Percentiles rank a stretch among this genome's conserved stretches.
Evolutionary conservation across 2,888 invertebrate genomes (phyloP).

Genomic region (Argyresthia goedartella): DNA sequence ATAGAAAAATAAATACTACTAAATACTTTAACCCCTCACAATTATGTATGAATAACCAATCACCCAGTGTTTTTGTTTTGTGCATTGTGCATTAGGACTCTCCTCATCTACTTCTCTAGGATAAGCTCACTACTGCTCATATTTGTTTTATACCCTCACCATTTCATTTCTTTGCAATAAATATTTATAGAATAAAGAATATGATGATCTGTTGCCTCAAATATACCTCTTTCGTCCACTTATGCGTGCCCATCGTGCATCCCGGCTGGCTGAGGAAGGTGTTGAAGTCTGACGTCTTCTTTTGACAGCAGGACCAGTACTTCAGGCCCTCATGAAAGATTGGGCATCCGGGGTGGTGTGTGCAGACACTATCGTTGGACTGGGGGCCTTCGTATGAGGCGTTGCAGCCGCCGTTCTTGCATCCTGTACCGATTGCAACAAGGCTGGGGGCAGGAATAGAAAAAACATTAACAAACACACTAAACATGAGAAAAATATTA

Average conservation of each 20-base stretch:
- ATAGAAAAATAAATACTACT: too few species aligned
- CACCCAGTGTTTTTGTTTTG: too few species aligned
- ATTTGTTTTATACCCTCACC: too few species aligned
- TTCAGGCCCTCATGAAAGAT: conserved; percentile 98
- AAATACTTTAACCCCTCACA: too few species aligned
- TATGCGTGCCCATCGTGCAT: conserved; percentile 86
- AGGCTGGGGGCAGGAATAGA: conserved; percentile 30
- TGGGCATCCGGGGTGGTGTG: conserved; percentile 89
- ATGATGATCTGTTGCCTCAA: not conserved
- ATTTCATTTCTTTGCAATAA: too few species aligned
- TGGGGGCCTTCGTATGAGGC: conserved; percentile 75
- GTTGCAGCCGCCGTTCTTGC: conserved; percentile 89
- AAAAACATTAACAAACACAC: not conserved
- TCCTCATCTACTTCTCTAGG: too few species aligned
- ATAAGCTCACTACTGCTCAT: too few species aligned
- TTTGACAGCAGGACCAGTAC: conserved; percentile 97
- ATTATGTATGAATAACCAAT: too few species aligned
- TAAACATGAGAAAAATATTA: too few species aligned
- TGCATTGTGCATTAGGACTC: too few species aligned
- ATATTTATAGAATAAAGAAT: too few species aligned
- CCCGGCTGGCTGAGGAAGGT: conserved; percentile 93
- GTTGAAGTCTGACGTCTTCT: conserved; percentile 93
- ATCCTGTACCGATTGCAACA: conserved; percentile 80
- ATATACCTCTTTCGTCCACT: conserved; percentile 83
- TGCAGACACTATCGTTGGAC: conserved; percentile 75